These are phyloP conservation scores for Propithecus coquereli DNA, from an alignment of 2,113 vertebrate genomes.

Conservation along the genomic window DNA sequence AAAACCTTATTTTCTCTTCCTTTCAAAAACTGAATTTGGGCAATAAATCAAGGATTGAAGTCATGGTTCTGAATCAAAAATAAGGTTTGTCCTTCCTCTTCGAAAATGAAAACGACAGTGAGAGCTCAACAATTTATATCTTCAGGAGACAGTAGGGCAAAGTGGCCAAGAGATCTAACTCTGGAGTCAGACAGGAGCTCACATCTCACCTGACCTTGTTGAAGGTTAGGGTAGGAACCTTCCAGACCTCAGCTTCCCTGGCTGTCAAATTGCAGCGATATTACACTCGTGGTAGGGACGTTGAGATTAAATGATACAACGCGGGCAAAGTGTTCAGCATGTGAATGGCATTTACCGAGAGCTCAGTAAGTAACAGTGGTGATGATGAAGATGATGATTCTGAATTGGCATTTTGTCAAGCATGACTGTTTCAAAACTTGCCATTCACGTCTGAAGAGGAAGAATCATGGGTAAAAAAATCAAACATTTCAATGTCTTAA, in stretches of 20 bases:
- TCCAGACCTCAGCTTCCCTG: not conserved
- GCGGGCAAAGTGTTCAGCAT: not conserved
- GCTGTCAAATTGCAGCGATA: not conserved
- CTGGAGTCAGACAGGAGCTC: not conserved
- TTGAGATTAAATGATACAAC: not conserved
- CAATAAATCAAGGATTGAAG: not conserved
- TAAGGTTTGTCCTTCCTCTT: not conserved
- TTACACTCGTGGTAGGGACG: not conserved
- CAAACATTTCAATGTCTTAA: not conserved
- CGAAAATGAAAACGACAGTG: not conserved
- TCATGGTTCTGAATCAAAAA: not conserved
- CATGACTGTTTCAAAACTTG: not conserved
- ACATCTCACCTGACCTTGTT: not conserved
- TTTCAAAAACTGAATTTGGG: not conserved
- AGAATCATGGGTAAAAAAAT: not conserved
- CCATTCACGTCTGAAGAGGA: not conserved
- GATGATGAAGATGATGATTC: not conserved
- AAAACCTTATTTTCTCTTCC: not conserved
- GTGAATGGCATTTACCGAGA: not conserved
- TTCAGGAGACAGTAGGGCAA: not conserved
- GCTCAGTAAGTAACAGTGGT: not conserved
- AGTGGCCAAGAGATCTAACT: not conserved
- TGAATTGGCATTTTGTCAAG: not conserved
- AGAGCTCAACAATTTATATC: not conserved
- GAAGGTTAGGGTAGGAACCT: not conserved